These are phyloP conservation scores for Micrasema minimum DNA, from an alignment of 1,140 invertebrate species.

Conservation along the genomic window DNA sequence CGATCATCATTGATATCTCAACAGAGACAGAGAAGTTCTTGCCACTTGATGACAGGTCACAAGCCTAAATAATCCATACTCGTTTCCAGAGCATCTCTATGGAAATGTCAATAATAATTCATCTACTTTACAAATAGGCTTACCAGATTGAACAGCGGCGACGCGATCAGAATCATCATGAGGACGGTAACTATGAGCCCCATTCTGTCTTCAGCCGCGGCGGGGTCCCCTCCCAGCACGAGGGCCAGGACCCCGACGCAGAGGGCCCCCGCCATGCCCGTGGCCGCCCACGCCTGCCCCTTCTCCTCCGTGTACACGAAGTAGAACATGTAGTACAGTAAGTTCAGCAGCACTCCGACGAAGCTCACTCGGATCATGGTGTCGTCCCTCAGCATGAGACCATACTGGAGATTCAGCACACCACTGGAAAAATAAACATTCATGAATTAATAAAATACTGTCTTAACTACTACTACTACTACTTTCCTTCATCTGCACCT, in stretches of 20 bases:
- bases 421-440: constrained; percentile 68
- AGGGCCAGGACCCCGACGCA: constrained; percentile 72
- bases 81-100: neutral
- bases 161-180: constrained; percentile 74
- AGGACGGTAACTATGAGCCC: constrained; percentile 76
- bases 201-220: constrained; percentile 73
- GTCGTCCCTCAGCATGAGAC: constrained; percentile 74
- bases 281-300: constrained; percentile 66
- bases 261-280: constrained; percentile 67
- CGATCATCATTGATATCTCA: no score
- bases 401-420: constrained; percentile 77
- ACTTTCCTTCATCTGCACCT: no score
- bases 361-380: constrained; percentile 81
- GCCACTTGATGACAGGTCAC: no score
- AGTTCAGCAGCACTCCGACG: constrained; percentile 74
- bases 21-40: no score
- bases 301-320: constrained; percentile 73
- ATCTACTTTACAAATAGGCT: constrained; percentile 56
- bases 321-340: constrained; percentile 73
- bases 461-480: no score
- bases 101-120: neutral
- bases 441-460: no score
- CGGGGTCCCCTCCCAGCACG: constrained; percentile 71
- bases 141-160: constrained; percentile 78
- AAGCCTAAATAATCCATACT: no score